phyloP scores from a whole-genome alignment of 2,888 invertebrate genomes.

The Eremobia ochroleuca region DNA sequence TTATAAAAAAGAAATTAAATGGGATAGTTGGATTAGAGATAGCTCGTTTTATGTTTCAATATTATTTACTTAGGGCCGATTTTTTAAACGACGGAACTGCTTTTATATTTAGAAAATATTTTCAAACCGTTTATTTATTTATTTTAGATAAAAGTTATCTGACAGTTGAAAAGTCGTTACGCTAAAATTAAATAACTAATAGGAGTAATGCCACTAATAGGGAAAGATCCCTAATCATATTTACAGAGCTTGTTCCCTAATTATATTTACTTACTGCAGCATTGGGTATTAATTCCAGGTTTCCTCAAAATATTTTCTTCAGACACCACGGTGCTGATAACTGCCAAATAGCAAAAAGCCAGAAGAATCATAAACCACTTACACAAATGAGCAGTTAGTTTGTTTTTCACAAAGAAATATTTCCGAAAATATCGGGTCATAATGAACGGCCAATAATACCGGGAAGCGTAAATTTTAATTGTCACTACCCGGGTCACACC shows the following conservation, averaged over 20 bases:
- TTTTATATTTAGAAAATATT: neutral
- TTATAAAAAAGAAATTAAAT: neutral
- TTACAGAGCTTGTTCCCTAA: neutral
- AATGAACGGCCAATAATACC: conserved; percentile 56
- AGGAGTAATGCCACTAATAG: neutral
- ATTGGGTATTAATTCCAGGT: too few species aligned
- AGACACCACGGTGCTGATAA: neutral
- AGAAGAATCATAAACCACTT: conserved; percentile 4
- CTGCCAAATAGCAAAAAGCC: neutral
- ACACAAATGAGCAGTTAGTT: neutral
- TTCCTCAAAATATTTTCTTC: neutral
- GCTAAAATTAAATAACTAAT: too few species aligned
- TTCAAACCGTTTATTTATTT: neutral
- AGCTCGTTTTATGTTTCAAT: neutral
- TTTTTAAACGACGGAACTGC: neutral
- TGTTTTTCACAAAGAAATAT: conserved; percentile 8
- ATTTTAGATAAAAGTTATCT: neutral
- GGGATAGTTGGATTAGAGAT: too few species aligned
- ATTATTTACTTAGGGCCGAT: neutral
- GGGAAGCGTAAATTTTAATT: conserved; percentile 67
- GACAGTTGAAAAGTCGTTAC: neutral
- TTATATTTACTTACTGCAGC: neutral
- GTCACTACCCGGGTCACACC: conserved; percentile 68
- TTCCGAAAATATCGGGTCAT: conserved; percentile 2
- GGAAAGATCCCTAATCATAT: neutral